Evolutionary conservation across 2,888 invertebrate species (phyloP).

Genomic region (Automeris io): DNA sequence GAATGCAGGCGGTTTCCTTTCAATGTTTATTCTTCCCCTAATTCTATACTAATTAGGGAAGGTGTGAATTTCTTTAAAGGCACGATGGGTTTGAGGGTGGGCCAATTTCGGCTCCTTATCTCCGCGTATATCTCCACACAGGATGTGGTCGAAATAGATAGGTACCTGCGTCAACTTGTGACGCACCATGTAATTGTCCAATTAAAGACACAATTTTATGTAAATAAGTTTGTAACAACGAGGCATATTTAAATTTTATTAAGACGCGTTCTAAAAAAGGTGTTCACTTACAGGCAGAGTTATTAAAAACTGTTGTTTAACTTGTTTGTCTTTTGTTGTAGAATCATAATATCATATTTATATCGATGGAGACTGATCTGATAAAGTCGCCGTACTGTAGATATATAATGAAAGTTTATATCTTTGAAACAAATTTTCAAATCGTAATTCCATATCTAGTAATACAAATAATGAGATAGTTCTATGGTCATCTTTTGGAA

Average conservation of each 20-base stretch:
- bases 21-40: constrained; percentile 62
- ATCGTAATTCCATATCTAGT: too few species aligned
- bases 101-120: constrained; percentile 51
- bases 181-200: constrained; percentile 69
- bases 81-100: constrained; percentile 60
- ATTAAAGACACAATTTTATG: constrained; percentile 69
- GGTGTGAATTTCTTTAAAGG: constrained; percentile 70
- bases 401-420: too few species aligned
- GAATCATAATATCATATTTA: too few species aligned
- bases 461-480: too few species aligned
- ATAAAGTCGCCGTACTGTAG: too few species aligned
- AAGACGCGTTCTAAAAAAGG: constrained; percentile 21
- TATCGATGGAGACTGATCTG: too few species aligned
- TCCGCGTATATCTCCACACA: constrained; percentile 51
- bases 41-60: constrained; percentile 67
- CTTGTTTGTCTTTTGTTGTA: too few species aligned
- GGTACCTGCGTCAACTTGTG: constrained; percentile 41
- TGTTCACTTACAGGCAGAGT: constrained; percentile 15
- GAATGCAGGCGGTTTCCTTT: constrained; percentile 41
- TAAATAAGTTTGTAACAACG: constrained; percentile 37
- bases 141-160: constrained; percentile 60
- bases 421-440: too few species aligned
- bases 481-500: too few species aligned
- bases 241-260: constrained; percentile 14
- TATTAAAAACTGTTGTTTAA: too few species aligned